Evolutionary conservation across 2,797 vertebrate genomes (phyloP).

Genomic region (Pelochelys cantorii): DNA sequence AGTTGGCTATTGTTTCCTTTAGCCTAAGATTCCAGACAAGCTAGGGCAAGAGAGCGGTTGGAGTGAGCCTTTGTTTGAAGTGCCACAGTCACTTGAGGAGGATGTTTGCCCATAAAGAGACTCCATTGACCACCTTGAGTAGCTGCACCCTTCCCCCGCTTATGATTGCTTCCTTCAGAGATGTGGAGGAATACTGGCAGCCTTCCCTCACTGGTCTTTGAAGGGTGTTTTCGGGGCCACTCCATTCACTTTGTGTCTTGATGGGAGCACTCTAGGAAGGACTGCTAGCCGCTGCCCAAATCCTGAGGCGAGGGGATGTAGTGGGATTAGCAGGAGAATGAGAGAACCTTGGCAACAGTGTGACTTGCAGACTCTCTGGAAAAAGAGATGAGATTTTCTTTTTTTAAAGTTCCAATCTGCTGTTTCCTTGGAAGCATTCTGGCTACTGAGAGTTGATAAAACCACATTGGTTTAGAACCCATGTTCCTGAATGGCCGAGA

Average conservation of each 20-base stretch:
- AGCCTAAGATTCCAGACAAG: not conserved
- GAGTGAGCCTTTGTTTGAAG: not conserved
- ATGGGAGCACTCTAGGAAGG: not conserved
- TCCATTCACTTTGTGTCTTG: not conserved
- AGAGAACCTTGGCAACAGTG: not conserved
- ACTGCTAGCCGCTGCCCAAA: not conserved
- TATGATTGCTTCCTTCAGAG: not conserved
- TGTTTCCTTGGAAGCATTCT: not conserved
- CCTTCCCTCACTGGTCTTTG: rapidly evolving
- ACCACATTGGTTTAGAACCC: not conserved
- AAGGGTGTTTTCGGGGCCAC: not conserved
- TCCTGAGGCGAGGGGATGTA: not conserved
- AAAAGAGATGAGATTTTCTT: not conserved
- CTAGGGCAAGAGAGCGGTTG: rapidly evolving
- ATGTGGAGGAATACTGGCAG: rapidly evolving
- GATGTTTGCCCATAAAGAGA: rapidly evolving
- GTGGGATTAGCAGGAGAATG: not conserved
- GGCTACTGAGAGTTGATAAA: not conserved
- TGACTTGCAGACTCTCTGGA: not conserved
- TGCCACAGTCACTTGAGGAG: rapidly evolving
- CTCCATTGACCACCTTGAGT: not conserved
- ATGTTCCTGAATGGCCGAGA: not conserved
- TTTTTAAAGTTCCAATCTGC: not conserved
- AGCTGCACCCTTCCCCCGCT: not conserved
- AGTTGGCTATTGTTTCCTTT: not conserved